Conservation (phyloP, 2,113 vertebrate genomes). For the Trichomycterus rosablanca region DNA sequence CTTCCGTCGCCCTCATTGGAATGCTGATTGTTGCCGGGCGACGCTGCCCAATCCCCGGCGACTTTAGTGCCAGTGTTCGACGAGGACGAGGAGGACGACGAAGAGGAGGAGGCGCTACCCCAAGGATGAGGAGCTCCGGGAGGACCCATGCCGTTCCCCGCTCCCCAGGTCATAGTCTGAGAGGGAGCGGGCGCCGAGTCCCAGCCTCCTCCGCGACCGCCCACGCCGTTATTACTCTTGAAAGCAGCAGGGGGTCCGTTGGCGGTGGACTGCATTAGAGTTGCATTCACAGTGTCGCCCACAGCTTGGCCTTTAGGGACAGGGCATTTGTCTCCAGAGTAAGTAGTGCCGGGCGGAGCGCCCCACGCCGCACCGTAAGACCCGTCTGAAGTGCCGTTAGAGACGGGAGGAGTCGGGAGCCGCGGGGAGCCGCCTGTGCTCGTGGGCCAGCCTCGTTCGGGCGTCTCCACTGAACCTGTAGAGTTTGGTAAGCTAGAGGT, state of each 20-base stretch:
- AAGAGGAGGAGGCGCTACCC: conserved; percentile 74
- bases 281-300: conserved; percentile 97
- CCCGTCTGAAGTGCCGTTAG: conserved; percentile 83
- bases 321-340: conserved; percentile 84
- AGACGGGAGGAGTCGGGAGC: conserved; percentile 80
- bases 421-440: conserved; percentile 78
- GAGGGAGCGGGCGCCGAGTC: conserved; percentile 73
- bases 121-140: conserved; percentile 78
- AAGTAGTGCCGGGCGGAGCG: conserved; percentile 73
- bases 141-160: conserved; percentile 63
- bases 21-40: conserved; percentile 76
- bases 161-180: conserved; percentile 75
- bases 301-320: conserved; percentile 78
- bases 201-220: conserved; percentile 79
- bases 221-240: conserved; percentile 77
- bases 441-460: conserved; percentile 78
- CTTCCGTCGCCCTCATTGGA: conserved; percentile 75
- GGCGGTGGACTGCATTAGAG: conserved; percentile 83
- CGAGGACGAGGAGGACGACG: conserved; percentile 65
- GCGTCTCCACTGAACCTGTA: conserved; percentile 83
- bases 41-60: conserved; percentile 81
- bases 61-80: conserved; percentile 71
- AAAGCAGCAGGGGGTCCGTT: too few species aligned
- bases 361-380: conserved; percentile 87
- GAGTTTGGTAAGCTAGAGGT: conserved; percentile 99